Evolutionary conservation across 2,797 vertebrate genomes (phyloP).

Genomic region (Sebastes trivittatus): DNA sequence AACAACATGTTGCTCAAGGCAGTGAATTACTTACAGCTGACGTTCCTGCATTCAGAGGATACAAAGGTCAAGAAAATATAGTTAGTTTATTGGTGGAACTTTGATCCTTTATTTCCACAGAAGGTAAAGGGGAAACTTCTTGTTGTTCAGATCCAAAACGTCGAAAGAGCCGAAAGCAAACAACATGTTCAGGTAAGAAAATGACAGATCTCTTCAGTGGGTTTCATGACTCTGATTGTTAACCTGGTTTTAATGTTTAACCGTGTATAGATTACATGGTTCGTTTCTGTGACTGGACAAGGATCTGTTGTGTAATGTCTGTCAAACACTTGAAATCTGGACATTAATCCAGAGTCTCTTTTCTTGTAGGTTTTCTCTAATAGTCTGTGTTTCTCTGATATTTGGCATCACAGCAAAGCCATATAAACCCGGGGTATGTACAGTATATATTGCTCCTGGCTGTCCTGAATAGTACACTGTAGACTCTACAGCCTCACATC

Average conservation of each 20-base stretch:
- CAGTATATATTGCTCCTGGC: slow-evolving; percentile 28
- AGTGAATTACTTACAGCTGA: not conserved
- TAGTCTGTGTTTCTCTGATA: slow-evolving; percentile 67
- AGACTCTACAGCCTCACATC: too few relatives aligned
- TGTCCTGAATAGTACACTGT: not conserved
- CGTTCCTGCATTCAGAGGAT: slow-evolving; percentile 1
- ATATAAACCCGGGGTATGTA: slow-evolving; percentile 66
- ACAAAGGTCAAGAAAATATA: slow-evolving; percentile 68
- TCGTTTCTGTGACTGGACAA: not conserved
- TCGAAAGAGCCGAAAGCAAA: slow-evolving; percentile 15
- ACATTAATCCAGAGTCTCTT: slow-evolving; percentile 16
- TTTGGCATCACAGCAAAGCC: slow-evolving; percentile 72
- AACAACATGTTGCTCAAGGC: not conserved
- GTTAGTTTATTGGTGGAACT: slow-evolving; percentile 67
- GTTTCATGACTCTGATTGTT: not conserved
- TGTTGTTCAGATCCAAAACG: not conserved
- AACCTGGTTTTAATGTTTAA: not conserved
- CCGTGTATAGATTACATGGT: not conserved
- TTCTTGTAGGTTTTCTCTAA: slow-evolving; percentile 66
- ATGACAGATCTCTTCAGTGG: not conserved
- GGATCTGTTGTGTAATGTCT: not conserved
- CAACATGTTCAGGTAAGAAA: slow-evolving; percentile 78
- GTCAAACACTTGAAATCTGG: not conserved
- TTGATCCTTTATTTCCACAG: slow-evolving; percentile 60
- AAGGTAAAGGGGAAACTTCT: slow-evolving; percentile 1